phyloP scores from a whole-genome alignment of 2,888 invertebrate genomes.

The Eilema griseolum region DNA sequence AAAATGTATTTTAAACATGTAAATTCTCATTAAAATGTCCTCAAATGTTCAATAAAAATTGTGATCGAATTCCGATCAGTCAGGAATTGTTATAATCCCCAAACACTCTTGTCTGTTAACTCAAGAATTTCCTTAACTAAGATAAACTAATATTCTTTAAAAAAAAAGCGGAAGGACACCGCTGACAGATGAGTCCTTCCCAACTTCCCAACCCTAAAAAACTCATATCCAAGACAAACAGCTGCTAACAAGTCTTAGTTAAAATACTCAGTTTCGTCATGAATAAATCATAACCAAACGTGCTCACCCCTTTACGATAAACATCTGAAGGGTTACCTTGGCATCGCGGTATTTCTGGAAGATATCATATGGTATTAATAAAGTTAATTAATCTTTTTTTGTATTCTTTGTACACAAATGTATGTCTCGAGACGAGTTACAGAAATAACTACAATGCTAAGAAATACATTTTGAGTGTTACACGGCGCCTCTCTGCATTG shows the following conservation, averaged over 20 bases:
- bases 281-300: conserved; percentile 64
- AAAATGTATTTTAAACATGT: no score
- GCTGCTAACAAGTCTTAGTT: conserved; percentile 40
- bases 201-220: conserved; percentile 4
- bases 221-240: conserved; percentile 29
- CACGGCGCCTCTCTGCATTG: neutral
- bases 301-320: conserved; percentile 63
- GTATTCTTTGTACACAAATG: conserved; percentile 26
- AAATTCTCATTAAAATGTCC: no score
- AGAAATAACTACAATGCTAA: conserved; percentile 11
- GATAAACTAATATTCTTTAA: no score
- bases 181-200: conserved; percentile 16
- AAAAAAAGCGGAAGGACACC: neutral
- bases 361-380: conserved; percentile 54
- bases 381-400: conserved; percentile 42
- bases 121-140: neutral
- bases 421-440: conserved; percentile 12
- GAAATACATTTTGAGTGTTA: neutral
- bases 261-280: conserved; percentile 35
- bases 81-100: neutral
- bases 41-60: no score
- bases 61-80: neutral
- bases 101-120: neutral
- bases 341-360: conserved; percentile 41
- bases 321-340: conserved; percentile 56